A percentile compares a stretch with the other conserved stretches of the same genome.
These are phyloP conservation scores for Corythaixoides concolor DNA, from an alignment of 2,113 vertebrate genomes.

Conservation along the genomic window DNA sequence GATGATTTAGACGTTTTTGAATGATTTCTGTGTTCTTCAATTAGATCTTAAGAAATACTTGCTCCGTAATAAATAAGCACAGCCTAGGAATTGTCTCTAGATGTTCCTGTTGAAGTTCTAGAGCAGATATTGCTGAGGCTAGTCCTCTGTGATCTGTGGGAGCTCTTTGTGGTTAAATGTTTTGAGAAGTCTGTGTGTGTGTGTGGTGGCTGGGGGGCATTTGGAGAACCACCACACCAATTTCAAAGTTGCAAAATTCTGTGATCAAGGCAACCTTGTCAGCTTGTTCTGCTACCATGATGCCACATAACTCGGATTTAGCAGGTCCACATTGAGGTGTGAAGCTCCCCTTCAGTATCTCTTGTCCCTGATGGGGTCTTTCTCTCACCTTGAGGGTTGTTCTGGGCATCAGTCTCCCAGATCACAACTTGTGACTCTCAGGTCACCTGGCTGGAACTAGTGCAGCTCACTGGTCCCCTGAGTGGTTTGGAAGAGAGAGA, in stretches of 20 bases:
- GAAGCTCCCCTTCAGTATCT: not conserved
- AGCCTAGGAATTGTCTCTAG: not conserved
- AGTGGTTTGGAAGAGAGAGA: not conserved
- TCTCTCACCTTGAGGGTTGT: not conserved
- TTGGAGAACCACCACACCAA: not conserved
- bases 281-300: not conserved
- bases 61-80: fast-evolving
- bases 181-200: not conserved
- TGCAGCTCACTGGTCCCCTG: too few relatives aligned
- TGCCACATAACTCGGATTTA: not conserved
- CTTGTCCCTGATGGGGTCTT: not conserved
- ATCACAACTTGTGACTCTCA: fast-evolving
- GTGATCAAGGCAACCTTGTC: not conserved
- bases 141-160: not conserved
- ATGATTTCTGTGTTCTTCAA: not conserved
- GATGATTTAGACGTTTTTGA: not conserved
- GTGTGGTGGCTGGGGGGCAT: fast-evolving
- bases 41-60: not conserved
- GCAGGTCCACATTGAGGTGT: fast-evolving
- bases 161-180: not conserved
- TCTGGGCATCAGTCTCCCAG: not conserved
- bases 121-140: not conserved
- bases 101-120: not conserved
- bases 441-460: not conserved
- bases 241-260: not conserved